Evolutionary conservation across 2,113 vertebrate species (phyloP), one percentile per base, ranked within the genome.

Genomic region (Trogon surrucura): DNA sequence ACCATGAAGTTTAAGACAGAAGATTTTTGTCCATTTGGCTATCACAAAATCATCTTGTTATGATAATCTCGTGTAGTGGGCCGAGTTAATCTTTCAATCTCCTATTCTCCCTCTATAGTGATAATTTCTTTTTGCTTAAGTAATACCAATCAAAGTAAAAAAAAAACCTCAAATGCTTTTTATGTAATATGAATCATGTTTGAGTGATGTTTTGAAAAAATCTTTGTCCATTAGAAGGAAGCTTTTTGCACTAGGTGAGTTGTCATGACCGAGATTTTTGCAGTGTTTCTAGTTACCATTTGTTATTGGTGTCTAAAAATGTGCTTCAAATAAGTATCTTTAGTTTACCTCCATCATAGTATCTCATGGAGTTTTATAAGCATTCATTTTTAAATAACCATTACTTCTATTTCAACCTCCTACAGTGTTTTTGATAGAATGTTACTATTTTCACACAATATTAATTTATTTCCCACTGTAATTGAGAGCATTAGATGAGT

Each of bases 221-320:
- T 51, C 7, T 12, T 75, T 72, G 30, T 94, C 80, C 91, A 94
- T 92, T 93, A 91, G 57, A 91, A 91, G 56, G 53, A 89, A 94
- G 88, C 84, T 96, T 96, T 96, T 96, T 96, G 81, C 94, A 95
- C 65, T 84, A 78, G 62, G 20, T 50, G 22, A 85, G 60, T 73
- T 83, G 54, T 71, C 91, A 64, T 18, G 34, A 73, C 53, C 54
- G 78, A 72, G 34, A 7, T 74, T 88, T 90, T 89, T 93, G 48
- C 29, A 30, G 79, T 75, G 16, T 10, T 84, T 94, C 70, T 69
- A 70, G 58, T 93, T 91, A 41, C 83, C 25, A 3, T 85, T 94
- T 93, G 38, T 60, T 92, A 70, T 50, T 38, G 23, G 56, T 65
- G 51, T 74, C 32, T 88, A 78, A 66, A 0, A 10, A 47, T 58